phyloP scores from a whole-genome alignment of 1,140 invertebrate species.

The Thaumatotibia leucotreta region DNA sequence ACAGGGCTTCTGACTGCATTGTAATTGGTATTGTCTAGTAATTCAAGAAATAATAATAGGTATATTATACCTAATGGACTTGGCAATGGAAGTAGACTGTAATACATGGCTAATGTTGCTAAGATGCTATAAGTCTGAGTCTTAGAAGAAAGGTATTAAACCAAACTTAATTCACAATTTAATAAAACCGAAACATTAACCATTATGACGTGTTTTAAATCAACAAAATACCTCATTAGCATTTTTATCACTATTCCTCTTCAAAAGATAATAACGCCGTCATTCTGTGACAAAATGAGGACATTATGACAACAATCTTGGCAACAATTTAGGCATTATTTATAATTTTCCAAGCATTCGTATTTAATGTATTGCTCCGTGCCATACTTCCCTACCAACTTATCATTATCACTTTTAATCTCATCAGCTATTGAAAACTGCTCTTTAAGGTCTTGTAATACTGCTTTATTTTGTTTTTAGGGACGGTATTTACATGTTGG shows the following conservation, averaged over 20 bases:
- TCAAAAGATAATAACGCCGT: neutral
- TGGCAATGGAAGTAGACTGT: no score
- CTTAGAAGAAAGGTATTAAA: no score
- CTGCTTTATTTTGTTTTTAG: neutral
- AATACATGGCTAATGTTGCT: no score
- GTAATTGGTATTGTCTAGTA: no score
- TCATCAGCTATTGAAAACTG: neutral
- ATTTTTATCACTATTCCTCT: neutral
- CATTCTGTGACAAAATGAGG: neutral
- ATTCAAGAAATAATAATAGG: no score
- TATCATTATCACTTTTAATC: neutral
- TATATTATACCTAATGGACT: no score
- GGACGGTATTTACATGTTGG: slow-evolving; percentile 12
- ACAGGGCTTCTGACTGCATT: no score
- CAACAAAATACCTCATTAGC: neutral
- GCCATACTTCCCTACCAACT: neutral
- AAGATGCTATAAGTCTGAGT: no score
- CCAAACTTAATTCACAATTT: neutral
- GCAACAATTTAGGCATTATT: slow-evolving; percentile 12
- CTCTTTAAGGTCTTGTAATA: neutral
- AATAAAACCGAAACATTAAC: neutral
- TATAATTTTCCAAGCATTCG: slow-evolving; percentile 17
- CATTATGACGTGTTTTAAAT: neutral
- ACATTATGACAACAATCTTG: slow-evolving; percentile 12
- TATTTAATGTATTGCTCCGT: slow-evolving; percentile 8